Percentiles rank a stretch among this genome's conserved stretches.
Conservation (phyloP, 2,113 vertebrate species). For the Sylvietta virens region DNA sequence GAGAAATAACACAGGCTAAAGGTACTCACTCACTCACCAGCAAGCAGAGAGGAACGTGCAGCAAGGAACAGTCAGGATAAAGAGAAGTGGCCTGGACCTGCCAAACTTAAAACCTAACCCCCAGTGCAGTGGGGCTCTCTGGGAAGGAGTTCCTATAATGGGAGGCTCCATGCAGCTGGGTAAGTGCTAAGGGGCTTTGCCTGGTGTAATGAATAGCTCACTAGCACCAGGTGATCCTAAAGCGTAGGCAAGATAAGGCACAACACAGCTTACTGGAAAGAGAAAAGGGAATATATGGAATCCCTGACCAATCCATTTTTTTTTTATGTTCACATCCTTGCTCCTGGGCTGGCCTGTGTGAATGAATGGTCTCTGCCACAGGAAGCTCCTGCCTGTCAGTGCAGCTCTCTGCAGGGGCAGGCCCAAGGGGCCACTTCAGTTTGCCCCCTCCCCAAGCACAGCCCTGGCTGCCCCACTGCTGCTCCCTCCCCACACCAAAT, state of each 20-base stretch:
- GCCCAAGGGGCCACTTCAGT: background rate
- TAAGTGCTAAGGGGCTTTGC: background rate
- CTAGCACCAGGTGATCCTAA: background rate
- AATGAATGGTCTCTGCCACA: background rate
- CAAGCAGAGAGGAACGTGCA: background rate
- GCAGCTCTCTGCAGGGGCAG: background rate
- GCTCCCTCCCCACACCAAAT: rapidly evolving
- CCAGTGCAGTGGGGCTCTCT: background rate
- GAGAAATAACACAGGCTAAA: background rate
- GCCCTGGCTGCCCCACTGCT: background rate
- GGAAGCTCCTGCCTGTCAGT: background rate
- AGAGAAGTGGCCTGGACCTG: background rate
- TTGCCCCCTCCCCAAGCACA: background rate
- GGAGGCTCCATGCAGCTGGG: background rate
- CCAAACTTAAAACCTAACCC: background rate
- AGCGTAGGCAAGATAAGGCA: background rate
- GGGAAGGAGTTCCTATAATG: background rate
- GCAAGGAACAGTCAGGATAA: background rate
- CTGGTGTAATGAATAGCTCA: background rate
- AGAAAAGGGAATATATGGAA: background rate
- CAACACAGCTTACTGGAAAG: background rate
- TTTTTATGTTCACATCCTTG: background rate
- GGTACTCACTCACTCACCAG: background rate
- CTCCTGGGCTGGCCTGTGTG: background rate
- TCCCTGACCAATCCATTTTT: background rate